These are phyloP conservation scores for Tetraodon nigroviridis DNA, from an alignment of 2,113 vertebrate species.

Conservation along the genomic window DNA sequence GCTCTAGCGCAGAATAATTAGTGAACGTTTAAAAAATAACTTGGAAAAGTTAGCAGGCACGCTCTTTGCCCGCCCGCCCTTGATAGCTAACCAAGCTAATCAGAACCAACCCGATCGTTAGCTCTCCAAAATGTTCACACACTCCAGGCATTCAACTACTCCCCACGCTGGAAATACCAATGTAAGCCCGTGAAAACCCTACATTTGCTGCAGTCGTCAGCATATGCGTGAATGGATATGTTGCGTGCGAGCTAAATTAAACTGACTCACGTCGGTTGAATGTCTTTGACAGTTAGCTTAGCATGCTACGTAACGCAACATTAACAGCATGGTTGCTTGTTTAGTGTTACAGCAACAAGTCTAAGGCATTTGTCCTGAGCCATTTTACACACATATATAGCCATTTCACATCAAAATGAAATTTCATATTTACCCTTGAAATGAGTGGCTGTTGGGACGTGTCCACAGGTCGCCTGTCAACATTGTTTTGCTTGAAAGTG, in stretches of 20 bases:
- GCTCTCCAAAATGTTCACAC: not conserved
- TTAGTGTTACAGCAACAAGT: not conserved
- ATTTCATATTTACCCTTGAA: constrained; percentile 61
- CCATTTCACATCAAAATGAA: not conserved
- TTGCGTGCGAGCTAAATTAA: constrained; percentile 14
- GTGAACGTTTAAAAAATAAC: not conserved
- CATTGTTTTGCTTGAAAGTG: constrained; percentile 72
- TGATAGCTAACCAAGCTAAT: constrained; percentile 34
- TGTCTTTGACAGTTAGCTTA: constrained; percentile 31
- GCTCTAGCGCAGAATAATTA: not conserved
- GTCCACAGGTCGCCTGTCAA: constrained; percentile 68
- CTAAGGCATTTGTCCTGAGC: too few relatives aligned
- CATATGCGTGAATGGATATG: not conserved
- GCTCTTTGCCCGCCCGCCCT: constrained; percentile 31
- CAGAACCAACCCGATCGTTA: not conserved
- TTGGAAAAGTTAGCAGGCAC: constrained; percentile 34
- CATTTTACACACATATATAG: not conserved
- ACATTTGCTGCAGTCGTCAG: constrained; percentile 24
- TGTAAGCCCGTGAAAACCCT: constrained; percentile 6
- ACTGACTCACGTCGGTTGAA: constrained; percentile 16
- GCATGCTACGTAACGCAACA: constrained; percentile 11
- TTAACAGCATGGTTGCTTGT: not conserved
- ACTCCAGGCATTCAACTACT: rapidly evolving
- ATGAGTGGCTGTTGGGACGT: constrained; percentile 43
- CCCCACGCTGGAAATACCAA: not conserved